These are phyloP conservation scores for Eudemis profundana DNA, from an alignment of 2,888 invertebrate species.

Conservation along the genomic window DNA sequence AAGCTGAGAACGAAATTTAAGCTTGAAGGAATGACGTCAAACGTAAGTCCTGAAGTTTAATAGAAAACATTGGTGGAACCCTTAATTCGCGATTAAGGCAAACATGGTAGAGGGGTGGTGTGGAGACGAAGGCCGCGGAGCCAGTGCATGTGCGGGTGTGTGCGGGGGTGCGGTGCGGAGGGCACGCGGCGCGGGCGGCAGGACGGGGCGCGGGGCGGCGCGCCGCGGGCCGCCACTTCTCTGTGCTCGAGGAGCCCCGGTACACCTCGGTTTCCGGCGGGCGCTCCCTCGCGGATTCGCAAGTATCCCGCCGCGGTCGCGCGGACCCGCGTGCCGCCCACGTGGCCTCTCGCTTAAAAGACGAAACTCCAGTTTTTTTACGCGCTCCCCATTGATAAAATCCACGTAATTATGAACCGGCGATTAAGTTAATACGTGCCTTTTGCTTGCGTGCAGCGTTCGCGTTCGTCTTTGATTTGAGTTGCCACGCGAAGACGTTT, in stretches of 20 bases:
- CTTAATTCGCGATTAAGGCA: slow-evolving; percentile 85
- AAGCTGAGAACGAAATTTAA: slow-evolving; percentile 10
- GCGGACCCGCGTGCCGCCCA: slow-evolving; percentile 76
- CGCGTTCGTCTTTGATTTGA: slow-evolving; percentile 39
- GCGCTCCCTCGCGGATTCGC: slow-evolving; percentile 79
- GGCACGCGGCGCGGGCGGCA: slow-evolving; percentile 61
- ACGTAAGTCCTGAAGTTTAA: slow-evolving; percentile 77
- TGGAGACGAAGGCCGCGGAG: slow-evolving; percentile 80
- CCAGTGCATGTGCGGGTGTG: slow-evolving; percentile 74
- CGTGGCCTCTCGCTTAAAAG: slow-evolving; percentile 67
- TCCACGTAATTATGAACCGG: slow-evolving; percentile 67
- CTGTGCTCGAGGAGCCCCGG: slow-evolving; percentile 84
- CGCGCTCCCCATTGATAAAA: slow-evolving; percentile 71
- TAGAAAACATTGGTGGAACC: slow-evolving; percentile 81
- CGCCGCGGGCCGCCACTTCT: slow-evolving; percentile 82
- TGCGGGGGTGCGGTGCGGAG: slow-evolving; percentile 50
- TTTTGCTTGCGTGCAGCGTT: slow-evolving; percentile 53
- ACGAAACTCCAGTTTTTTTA: slow-evolving; percentile 63
- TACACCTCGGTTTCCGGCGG: slow-evolving; percentile 84
- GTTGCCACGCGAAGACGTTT: slow-evolving; percentile 13
- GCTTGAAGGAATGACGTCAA: slow-evolving; percentile 74
- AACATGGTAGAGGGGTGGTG: slow-evolving; percentile 82
- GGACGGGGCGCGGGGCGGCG: slow-evolving; percentile 64
- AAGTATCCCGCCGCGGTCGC: slow-evolving; percentile 66
- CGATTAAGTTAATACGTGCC: slow-evolving; percentile 60